phyloP scores from a whole-genome alignment of 2,888 invertebrate species.

The Eupithecia exiguata region DNA sequence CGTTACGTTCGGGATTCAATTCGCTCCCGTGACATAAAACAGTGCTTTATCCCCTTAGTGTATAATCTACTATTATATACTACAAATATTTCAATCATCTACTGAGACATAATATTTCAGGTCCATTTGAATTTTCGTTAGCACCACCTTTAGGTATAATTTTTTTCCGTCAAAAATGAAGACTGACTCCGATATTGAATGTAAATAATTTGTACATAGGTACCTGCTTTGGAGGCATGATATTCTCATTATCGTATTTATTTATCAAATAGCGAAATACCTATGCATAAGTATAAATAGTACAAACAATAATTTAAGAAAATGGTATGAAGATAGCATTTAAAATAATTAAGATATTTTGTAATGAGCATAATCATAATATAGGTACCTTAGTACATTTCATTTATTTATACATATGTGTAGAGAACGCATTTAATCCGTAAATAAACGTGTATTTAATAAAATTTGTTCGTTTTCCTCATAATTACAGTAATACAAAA shows the following conservation, averaged over 20 bases:
- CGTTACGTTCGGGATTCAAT: no score
- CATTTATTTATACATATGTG: constrained; percentile 60
- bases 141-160: neutral
- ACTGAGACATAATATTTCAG: neutral
- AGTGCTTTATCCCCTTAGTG: no score
- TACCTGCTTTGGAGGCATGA: constrained; percentile 39
- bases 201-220: constrained; percentile 52
- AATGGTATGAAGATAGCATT: neutral
- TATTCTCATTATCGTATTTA: constrained; percentile 47
- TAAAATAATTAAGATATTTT: constrained; percentile 24
- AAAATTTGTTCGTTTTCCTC: neutral
- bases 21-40: no score
- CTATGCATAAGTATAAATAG: constrained; percentile 54
- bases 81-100: neutral
- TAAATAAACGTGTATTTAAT: constrained; percentile 14
- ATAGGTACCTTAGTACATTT: constrained; percentile 21
- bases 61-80: no score
- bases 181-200: constrained; percentile 54
- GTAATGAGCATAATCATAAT: constrained; percentile 30
- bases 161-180: constrained; percentile 46
- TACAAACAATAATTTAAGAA: constrained; percentile 59
- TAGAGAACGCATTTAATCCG: constrained; percentile 73
- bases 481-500: no score
- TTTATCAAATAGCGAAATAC: constrained; percentile 34
- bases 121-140: neutral